Percentiles rank a stretch among this genome's conserved stretches.
phyloP scores from a whole-genome alignment of 1,140 invertebrate species.

The Polypedilum vanderplanki region DNA sequence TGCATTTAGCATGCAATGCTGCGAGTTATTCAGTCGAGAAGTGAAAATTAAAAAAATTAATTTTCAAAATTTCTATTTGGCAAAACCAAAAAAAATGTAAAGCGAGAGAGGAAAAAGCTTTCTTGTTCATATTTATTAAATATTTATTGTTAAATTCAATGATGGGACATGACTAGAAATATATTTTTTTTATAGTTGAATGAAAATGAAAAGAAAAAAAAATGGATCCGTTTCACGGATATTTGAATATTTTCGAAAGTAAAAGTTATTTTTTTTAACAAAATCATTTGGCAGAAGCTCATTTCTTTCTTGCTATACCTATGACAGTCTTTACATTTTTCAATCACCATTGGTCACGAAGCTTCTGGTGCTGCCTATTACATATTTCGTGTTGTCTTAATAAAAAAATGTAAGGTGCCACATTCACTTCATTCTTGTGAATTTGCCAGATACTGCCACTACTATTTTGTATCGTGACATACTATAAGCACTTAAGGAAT shows the following conservation, averaged over 20 bases:
- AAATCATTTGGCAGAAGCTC: conserved; percentile 16
- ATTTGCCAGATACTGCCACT: neutral
- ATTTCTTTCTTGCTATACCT: neutral
- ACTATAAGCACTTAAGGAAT: neutral
- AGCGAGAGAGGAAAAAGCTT: too few species aligned
- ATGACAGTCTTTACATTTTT: neutral
- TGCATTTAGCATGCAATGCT: neutral
- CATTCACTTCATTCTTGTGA: neutral
- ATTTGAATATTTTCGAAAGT: neutral
- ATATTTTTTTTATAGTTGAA: neutral
- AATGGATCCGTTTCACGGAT: conserved; percentile 2
- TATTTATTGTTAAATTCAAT: neutral
- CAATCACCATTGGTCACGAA: neutral
- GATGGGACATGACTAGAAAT: conserved; percentile 11
- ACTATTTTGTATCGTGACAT: neutral
- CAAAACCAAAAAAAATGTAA: too few species aligned
- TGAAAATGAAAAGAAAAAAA: neutral
- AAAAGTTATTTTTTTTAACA: neutral
- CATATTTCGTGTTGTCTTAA: neutral
- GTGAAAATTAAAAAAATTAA: too few species aligned
- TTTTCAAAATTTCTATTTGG: too few species aligned
- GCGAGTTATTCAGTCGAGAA: neutral
- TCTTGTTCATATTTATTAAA: neutral
- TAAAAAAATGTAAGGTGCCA: neutral
- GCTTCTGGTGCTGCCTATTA: neutral